Evolutionary conservation across 2,888 invertebrate species (phyloP).

Genomic region (Zele albiditarsus): DNA sequence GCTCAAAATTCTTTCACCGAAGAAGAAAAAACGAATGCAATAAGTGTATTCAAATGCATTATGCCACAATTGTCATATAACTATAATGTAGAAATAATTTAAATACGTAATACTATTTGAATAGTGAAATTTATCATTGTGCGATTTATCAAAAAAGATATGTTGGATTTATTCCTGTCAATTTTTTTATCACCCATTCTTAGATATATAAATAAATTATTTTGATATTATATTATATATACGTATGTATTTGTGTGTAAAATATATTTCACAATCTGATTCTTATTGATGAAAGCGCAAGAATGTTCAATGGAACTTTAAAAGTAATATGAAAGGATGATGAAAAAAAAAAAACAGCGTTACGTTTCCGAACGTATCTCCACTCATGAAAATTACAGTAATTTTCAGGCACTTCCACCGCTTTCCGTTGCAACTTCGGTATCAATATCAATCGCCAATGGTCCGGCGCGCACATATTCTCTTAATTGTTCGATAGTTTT

Average conservation of each 20-base stretch:
- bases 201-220: slow-evolving; percentile 39
- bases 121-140: slow-evolving; percentile 7
- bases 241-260: not conserved
- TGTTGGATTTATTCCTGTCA: not conserved
- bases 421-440: slow-evolving; percentile 86
- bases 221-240: slow-evolving; percentile 22
- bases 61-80: not conserved
- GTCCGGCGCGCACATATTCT: slow-evolving; percentile 84
- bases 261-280: not conserved
- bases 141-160: not conserved
- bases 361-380: not conserved
- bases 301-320: not conserved
- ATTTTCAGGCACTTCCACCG: slow-evolving; percentile 61
- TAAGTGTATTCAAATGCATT: slow-evolving; percentile 44
- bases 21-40: slow-evolving; percentile 67
- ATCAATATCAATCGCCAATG: slow-evolving; percentile 81
- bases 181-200: slow-evolving; percentile 25
- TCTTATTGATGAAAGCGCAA: slow-evolving; percentile 2
- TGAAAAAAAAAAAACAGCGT: not conserved
- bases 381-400: too few relatives aligned
- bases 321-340: not conserved
- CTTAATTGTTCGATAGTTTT: slow-evolving; percentile 78
- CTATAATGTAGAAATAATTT: not conserved
- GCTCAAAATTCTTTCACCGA: slow-evolving; percentile 79
- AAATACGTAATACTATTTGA: not conserved